Evolutionary conservation across 1,140 invertebrate genomes (phyloP), one percentile per base, ranked within the genome.

Genomic region (Marisa cornuarietis): DNA sequence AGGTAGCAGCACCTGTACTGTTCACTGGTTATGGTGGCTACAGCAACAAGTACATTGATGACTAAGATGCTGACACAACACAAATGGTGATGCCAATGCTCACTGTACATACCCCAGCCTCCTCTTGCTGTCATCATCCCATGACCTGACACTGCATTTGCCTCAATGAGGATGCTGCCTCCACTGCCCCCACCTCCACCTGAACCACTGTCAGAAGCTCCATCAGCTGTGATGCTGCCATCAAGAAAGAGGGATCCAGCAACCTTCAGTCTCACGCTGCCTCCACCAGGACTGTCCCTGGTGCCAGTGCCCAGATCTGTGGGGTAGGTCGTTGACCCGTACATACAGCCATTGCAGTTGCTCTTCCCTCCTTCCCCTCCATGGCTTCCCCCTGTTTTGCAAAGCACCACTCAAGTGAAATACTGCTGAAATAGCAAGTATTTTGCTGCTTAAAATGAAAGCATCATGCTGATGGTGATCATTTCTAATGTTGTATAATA

Each of bases 291-390:
- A 6, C 58, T 74, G 78, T 49, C 66, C 22, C 54, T 18, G 42
- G 80, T 83, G 1, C 87, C 87, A 81, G 83, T 84, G 20, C 87
- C 87, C 78, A 78, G 76, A 31, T 82, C 76, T 54, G 69, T 62
- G 49, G 87, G 87, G 1, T 49, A 18, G 52, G 65, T 72, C 0
- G 79, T 78, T 14, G 83, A 86, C n/a, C 87, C 87, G 79, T 85
- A 87, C 22, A 81, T 78, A 16, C 69, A 52, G 14, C 68, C 52
- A 49, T 76, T 83, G 11, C 49, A 62, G 76, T 68, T 63, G 14
- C 22, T 77, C 49, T 54, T 51, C 13, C 83, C 85, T 24, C 87
- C 87, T 16, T 85, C 80, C 20, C 85, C 87, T 51, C 87, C 87
- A 81, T 85, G 77, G 76, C 84, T 87, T 10, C 82, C 85, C 10